Base-by-base conservation (phyloP, 2,888 invertebrate species). In the Byasa hedistus region DNA sequence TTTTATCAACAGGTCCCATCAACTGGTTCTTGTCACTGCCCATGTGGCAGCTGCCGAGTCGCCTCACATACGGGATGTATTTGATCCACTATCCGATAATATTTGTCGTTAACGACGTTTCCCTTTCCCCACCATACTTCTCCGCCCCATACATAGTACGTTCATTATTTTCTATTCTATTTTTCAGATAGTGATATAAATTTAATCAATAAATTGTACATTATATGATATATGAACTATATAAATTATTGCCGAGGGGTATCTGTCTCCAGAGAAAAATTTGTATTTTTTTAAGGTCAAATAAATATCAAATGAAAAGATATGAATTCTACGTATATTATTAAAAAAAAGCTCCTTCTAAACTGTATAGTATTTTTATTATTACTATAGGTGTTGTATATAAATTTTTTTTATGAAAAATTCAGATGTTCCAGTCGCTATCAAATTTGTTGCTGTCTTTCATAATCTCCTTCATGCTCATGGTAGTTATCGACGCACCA, bases 51-150 rank as follows among this genome's bases (percentile, higher is more conserved):
- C 76, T 93, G 2, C 75, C 92, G 3, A 85, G 89, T 24, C 86
- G 92, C 55, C 76, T 94, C 1, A 92, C 93, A 0, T 93, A 92
- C 65, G 91, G 92, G 2, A 92, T 93, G 84, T 94, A 93, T 69
- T 68, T 94, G 4, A 79, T 91, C 0, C 93, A 94, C 72, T 83
- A 86, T 22, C 79, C 86, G 0, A 69, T 92, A 0, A 80, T 80
- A 63, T 76, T 77, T n/a, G 39, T 82, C 2, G 70, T 79, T 2
- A 79, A 68, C 54, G 58, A 65, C 3, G 74, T 76, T 52, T 61
- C 60, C 0, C 21, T 82, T 0, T 67, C 76, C 0, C 81, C 82
- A 0, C 67, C 72, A 1, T 76, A 77, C 62, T 87, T 87, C 56
- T 69, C 70, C 17, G 71, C 73, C 21, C 62, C 69, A 36, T 44